These are phyloP conservation scores for Anoplopoma fimbria DNA, from an alignment of 2,113 vertebrate species.

Conservation along the genomic window DNA sequence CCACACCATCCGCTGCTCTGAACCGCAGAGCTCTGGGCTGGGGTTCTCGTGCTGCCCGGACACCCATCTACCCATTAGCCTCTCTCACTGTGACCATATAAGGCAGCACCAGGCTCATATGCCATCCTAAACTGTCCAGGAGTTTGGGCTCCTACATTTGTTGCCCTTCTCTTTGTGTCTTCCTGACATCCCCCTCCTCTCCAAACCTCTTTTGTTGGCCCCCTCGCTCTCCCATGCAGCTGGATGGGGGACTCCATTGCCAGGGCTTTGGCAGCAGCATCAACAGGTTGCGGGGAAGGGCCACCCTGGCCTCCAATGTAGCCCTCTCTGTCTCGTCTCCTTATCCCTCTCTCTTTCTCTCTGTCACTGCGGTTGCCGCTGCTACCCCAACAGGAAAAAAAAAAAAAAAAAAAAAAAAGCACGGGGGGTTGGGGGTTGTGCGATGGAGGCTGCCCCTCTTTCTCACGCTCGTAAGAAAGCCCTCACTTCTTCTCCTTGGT, in stretches of 20 bases:
- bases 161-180: constrained; percentile 36
- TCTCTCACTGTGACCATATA: constrained; percentile 49
- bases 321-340: constrained; percentile 71
- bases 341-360: constrained; percentile 66
- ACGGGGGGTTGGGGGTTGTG: constrained; percentile 59
- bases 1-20: background rate
- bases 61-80: constrained; percentile 37
- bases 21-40: constrained; percentile 40
- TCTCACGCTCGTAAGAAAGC: constrained; percentile 92
- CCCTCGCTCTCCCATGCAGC: constrained; percentile 75
- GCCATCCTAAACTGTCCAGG: constrained; percentile 60
- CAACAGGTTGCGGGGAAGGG: constrained; percentile 84
- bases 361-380: constrained; percentile 74
- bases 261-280: constrained; percentile 82
- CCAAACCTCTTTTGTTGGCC: constrained; percentile 68
- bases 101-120: constrained; percentile 64
- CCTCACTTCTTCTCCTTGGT: constrained; percentile 87
- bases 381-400: constrained; percentile 74
- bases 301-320: constrained; percentile 74
- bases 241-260: constrained; percentile 69
- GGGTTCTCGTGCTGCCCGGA: constrained; percentile 14
- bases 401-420: constrained; percentile 73
- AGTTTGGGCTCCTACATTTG: constrained; percentile 48
- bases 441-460: constrained; percentile 81
- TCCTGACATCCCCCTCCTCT: constrained; percentile 44